Base-by-base conservation (phyloP, 2,797 vertebrate species). In the Poecilia picta region DNA sequence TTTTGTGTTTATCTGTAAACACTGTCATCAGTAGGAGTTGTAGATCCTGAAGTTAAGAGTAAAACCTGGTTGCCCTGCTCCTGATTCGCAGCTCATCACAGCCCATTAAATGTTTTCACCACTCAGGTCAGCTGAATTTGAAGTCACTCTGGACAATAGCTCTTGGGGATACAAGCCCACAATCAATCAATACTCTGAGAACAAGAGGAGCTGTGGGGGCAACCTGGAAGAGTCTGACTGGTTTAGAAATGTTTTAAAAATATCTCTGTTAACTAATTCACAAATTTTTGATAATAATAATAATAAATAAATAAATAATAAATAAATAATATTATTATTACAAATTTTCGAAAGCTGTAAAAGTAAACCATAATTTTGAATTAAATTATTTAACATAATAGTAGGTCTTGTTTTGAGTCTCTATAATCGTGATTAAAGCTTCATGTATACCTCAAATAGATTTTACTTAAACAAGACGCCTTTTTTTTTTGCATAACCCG, bases 181-280 rank as follows among this genome's bases (percentile, higher is more conserved):
- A 46, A 55, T 57, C 8, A 57, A 86, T 92, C 91, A 87, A 88
- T 92, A 83, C 64, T 81, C 79, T 66, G 33, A 59, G 13, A 62
- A 62, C 55, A 76, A 70, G 59, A 59, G 28, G 39, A 77, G 73
- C 41, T 77, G 36, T 76, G 75, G 36, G 55, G 64, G 20, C 39
- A 77, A 64, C 64, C 8, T 25, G 7, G 46, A 7, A 72, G 41
- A 57, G 33, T 4, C 12, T 64, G 28, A 53, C 43, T 8, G 74
- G 46, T 39, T 33, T 59, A 66, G 64, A 79, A 64, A 85, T 72
- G 36, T 28, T 43, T 31, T 47, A 51, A 4, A 33, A 36, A 18
- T 2, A 28, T 18, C n/a, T 81, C 31, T 47, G 20, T 84, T 1
- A 28, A 31, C 12, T 46, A 46, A 7, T 62, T 77, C 1, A 7